Evolutionary conservation across 2,888 invertebrate genomes (phyloP).

Genomic region (Chamaedrilus cognettii): DNA sequence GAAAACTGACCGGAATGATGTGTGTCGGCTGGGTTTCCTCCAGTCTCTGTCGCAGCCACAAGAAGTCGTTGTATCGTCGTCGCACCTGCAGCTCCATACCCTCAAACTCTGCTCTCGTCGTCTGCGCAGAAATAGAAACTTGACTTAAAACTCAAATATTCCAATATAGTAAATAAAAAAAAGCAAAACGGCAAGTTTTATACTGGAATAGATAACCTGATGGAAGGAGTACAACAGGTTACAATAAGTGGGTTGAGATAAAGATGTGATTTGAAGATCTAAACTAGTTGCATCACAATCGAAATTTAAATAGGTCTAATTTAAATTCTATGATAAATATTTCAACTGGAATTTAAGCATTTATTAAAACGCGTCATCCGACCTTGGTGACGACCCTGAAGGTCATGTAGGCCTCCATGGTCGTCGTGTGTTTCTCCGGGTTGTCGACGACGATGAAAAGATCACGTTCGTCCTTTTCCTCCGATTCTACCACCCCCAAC

Average conservation of each 20-base stretch:
- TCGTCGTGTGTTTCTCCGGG: conserved; percentile 73
- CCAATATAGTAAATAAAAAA: too few relatives aligned
- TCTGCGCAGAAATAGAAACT: conserved; percentile 55
- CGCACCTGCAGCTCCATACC: conserved; percentile 70
- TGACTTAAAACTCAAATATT: too few relatives aligned
- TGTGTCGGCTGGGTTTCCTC: conserved; percentile 70
- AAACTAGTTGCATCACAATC: too few relatives aligned
- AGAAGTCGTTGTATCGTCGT: conserved; percentile 73
- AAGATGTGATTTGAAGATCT: too few relatives aligned
- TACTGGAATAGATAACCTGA: too few relatives aligned
- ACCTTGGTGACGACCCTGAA: conserved; percentile 70
- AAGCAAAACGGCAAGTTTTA: neutral
- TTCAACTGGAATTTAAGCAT: too few relatives aligned
- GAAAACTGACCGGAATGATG: conserved; percentile 69
- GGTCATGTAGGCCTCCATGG: conserved; percentile 73
- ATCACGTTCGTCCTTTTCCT: conserved; percentile 60
- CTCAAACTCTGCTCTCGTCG: conserved; percentile 68
- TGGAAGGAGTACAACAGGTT: too few relatives aligned
- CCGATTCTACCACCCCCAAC: conserved; percentile 1
- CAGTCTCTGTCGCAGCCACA: conserved; percentile 70
- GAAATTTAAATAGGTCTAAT: too few relatives aligned
- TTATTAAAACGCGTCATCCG: too few relatives aligned
- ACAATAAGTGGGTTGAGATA: too few relatives aligned
- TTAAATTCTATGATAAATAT: too few relatives aligned
- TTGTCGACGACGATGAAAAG: conserved; percentile 71